Percentiles rank a stretch among this genome's conserved stretches.
These are phyloP conservation scores for Spheniscus humboldti DNA, from an alignment of 2,797 vertebrate species.

Conservation along the genomic window DNA sequence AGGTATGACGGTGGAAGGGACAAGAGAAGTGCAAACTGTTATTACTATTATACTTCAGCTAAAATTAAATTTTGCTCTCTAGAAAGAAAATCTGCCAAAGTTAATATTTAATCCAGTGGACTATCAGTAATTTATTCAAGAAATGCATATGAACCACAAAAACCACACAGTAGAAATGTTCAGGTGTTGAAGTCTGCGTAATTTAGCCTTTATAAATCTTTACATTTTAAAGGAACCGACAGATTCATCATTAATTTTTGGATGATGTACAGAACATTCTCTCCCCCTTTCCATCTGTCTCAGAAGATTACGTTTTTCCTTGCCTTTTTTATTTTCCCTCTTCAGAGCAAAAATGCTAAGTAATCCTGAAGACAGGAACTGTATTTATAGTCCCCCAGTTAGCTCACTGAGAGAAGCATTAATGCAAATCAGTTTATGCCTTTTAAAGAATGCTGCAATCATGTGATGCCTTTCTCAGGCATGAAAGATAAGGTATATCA, in stretches of 20 bases:
- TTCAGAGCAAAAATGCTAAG: conserved; percentile 10
- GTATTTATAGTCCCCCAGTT: conserved; percentile 22
- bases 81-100: not conserved
- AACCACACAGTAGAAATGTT: not conserved
- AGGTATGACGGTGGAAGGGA: not conserved
- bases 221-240: not conserved
- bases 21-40: not conserved
- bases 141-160: not conserved
- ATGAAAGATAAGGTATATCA: not conserved
- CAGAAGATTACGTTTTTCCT: not conserved
- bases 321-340: not conserved
- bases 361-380: conserved; percentile 1
- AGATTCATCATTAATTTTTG: not conserved
- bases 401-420: not conserved
- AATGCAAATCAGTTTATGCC: conserved; percentile 28
- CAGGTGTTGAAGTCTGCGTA: not conserved
- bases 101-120: not conserved
- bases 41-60: not conserved
- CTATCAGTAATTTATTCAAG: not conserved
- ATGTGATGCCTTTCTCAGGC: not conserved
- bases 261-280: not conserved
- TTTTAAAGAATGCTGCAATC: conserved; percentile 29
- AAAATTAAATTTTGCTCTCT: not conserved
- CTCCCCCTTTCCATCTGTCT: not conserved
- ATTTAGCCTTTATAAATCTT: not conserved